Evolutionary conservation across 2,797 vertebrate species (phyloP).

Genomic region (Halcyon badia): DNA sequence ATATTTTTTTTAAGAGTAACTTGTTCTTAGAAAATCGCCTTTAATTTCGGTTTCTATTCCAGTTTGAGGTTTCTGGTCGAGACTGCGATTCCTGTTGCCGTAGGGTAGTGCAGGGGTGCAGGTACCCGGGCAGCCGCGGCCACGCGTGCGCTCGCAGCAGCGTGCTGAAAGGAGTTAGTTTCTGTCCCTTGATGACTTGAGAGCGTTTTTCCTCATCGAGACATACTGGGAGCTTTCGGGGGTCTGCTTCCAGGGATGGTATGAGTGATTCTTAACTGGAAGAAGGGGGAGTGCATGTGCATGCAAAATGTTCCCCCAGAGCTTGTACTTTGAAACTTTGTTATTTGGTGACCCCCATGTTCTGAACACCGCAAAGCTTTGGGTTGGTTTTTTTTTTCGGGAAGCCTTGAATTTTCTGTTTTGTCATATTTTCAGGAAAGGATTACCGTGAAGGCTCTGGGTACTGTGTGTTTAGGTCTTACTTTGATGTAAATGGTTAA

Average conservation of each 20-base stretch:
- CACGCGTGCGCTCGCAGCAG: background rate
- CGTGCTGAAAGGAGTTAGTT: background rate
- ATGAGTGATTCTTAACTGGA: background rate
- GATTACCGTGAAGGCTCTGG: background rate
- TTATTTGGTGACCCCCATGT: background rate
- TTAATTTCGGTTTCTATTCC: background rate
- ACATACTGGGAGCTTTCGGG: fast-evolving
- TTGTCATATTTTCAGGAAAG: background rate
- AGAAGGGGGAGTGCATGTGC: background rate
- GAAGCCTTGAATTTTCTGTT: background rate
- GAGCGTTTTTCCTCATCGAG: background rate
- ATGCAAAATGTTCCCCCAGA: background rate
- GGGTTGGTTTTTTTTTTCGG: background rate
- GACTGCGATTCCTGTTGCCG: background rate
- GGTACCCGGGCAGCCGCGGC: background rate
- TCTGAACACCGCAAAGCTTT: background rate
- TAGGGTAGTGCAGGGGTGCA: background rate
- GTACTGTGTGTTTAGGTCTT: background rate
- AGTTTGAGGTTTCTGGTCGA: background rate
- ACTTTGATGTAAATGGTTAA: background rate
- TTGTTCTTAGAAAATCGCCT: background rate
- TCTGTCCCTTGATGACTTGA: background rate
- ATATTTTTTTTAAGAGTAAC: background rate
- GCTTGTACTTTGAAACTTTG: background rate
- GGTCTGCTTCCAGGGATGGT: background rate